A percentile compares a stretch with the other conserved stretches of the same genome.
Conservation (phyloP, 2,888 invertebrate species). For the Sicus ferrugineus region DNA sequence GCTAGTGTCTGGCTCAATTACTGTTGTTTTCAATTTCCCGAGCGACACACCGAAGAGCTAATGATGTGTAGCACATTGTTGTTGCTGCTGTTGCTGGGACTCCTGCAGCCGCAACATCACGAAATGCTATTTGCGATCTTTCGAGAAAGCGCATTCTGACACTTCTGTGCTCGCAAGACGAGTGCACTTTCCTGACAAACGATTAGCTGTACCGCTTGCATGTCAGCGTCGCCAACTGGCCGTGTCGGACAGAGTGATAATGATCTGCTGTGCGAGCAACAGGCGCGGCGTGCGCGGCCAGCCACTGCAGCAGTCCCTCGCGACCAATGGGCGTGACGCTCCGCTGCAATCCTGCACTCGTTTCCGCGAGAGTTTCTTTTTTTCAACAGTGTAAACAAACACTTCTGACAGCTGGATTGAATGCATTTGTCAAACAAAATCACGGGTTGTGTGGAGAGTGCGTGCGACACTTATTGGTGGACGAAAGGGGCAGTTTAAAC, state of each 20-base stretch:
- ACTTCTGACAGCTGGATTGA: conserved; percentile 5
- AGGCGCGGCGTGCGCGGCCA: not conserved
- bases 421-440: conserved; percentile 1
- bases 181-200: conserved; percentile 18
- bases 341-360: not conserved
- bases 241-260: conserved; percentile 40
- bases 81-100: not conserved
- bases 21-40: conserved; percentile 1
- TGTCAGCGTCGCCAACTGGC: conserved; percentile 36
- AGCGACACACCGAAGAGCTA: conserved; percentile 17
- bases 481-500: not conserved
- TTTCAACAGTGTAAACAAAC: not conserved
- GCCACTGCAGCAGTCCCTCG: not conserved
- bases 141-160: conserved; percentile 6
- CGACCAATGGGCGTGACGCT: not conserved
- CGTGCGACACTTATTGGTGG: not conserved
- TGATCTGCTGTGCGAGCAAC: conserved; percentile 29
- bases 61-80: conserved; percentile 22
- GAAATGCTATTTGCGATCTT: no score
- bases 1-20: not conserved
- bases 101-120: not conserved
- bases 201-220: conserved; percentile 18
- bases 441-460: not conserved
- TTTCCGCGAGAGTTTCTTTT: not conserved
- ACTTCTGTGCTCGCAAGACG: conserved; percentile 15